phyloP scores from a whole-genome alignment of 1,140 invertebrate species.

The Onthophagus taurus region DNA sequence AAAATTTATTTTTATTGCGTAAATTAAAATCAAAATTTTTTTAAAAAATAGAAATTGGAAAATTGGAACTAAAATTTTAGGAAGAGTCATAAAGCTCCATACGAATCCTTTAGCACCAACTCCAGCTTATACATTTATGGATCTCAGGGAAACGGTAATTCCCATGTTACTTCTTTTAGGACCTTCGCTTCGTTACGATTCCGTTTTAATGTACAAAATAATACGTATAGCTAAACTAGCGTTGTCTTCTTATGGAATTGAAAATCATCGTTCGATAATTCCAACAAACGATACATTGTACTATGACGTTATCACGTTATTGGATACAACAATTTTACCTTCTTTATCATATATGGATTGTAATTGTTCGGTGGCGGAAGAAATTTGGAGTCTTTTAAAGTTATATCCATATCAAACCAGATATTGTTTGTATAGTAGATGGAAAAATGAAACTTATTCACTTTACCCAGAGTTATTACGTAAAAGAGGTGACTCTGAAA shows the following conservation, averaged over 20 bases:
- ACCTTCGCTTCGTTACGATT: conserved; percentile 78
- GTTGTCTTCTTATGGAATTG: conserved; percentile 29
- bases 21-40: conserved; percentile 1
- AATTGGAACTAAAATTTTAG: conserved; percentile 57
- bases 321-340: conserved; percentile 83
- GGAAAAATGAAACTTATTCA: conserved; percentile 84
- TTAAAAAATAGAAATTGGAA: conserved; percentile 50
- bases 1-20: not conserved
- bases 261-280: conserved; percentile 27
- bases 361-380: conserved; percentile 93
- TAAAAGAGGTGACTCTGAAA: conserved; percentile 74
- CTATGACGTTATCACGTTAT: conserved; percentile 72
- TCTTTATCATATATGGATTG: conserved; percentile 84
- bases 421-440: conserved; percentile 85
- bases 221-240: conserved; percentile 51
- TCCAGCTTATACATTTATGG: conserved; percentile 52
- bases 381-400: conserved; percentile 88
- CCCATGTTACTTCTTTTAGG: conserved; percentile 84
- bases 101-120: conserved; percentile 51
- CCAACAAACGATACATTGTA: conserved; percentile 46
- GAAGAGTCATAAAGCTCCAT: conserved; percentile 46
- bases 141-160: conserved; percentile 67
- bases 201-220: conserved; percentile 81
- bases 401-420: conserved; percentile 82
- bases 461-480: conserved; percentile 74